phyloP scores from a whole-genome alignment of 1,140 invertebrate species.

The Drosophila sechellia region DNA sequence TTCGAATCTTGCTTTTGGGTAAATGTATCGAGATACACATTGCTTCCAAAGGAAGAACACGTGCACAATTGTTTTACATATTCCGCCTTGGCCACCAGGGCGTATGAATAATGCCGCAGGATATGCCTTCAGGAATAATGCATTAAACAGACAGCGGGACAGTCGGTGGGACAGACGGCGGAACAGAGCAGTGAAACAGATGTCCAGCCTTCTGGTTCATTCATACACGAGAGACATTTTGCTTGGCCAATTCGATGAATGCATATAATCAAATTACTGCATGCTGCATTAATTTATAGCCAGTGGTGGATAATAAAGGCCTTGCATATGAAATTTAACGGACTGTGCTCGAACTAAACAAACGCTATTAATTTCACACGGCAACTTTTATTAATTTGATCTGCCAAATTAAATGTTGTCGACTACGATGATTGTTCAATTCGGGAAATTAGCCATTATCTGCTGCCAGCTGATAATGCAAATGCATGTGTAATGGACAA shows the following conservation, averaged over 20 bases:
- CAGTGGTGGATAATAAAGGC: neutral
- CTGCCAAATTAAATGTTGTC: conserved; percentile 5
- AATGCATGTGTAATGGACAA: conserved; percentile 38
- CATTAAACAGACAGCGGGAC: neutral
- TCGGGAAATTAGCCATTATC: conserved; percentile 31
- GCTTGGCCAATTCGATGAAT: conserved; percentile 12
- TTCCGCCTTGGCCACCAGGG: conserved; percentile 8
- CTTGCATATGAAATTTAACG: conserved; percentile 6
- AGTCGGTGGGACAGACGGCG: no score
- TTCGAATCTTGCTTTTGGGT: neutral
- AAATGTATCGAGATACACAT: conserved; percentile 8
- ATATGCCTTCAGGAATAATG: neutral
- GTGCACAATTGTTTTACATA: conserved; percentile 18
- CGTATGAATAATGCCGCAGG: conserved; percentile 31
- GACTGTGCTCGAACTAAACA: conserved; percentile 1
- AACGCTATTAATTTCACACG: neutral
- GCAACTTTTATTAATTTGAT: conserved; percentile 23
- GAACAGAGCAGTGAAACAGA: conserved; percentile 14
- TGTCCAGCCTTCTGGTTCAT: conserved; percentile 9
- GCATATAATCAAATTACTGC: conserved; percentile 15
- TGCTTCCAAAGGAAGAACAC: conserved; percentile 1
- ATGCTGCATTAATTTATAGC: conserved; percentile 25
- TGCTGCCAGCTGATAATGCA: conserved; percentile 17
- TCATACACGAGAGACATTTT: conserved; percentile 12
- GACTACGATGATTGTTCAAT: conserved; percentile 25